These are phyloP conservation scores for Neoarius graeffei DNA, from an alignment of 2,113 vertebrate genomes.

Conservation along the genomic window DNA sequence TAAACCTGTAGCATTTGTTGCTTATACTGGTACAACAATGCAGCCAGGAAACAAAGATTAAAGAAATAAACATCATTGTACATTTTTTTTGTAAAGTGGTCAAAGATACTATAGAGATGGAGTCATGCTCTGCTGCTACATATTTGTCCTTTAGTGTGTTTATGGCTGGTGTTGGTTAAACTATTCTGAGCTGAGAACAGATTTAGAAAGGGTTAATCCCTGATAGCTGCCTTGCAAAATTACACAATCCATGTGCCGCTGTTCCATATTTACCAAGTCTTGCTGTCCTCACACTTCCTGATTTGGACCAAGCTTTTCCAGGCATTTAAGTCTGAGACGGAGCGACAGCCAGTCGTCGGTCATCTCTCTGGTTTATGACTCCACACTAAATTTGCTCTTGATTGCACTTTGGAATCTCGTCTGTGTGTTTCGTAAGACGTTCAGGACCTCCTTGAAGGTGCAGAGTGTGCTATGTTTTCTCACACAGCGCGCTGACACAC, in stretches of 20 bases:
- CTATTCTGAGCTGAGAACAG: conserved; percentile 17
- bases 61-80: background rate
- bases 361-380: background rate
- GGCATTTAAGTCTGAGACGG: background rate
- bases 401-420: background rate
- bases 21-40: too few species aligned
- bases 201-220: conserved; percentile 35
- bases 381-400: background rate
- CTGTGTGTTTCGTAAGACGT: background rate
- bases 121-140: background rate
- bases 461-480: background rate
- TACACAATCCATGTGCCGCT: background rate
- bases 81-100: too few species aligned
- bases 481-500: background rate
- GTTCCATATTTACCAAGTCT: background rate
- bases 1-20: background rate
- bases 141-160: background rate
- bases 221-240: background rate
- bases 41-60: background rate
- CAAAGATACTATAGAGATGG: too few species aligned
- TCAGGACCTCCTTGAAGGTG: background rate
- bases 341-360: too few species aligned
- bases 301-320: background rate
- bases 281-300: conserved; percentile 24
- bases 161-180: background rate